Percentiles rank a stretch among this genome's conserved stretches.
These are phyloP conservation scores for Ibidorhyncha struthersii DNA, from an alignment of 2,113 vertebrate genomes.

Conservation along the genomic window DNA sequence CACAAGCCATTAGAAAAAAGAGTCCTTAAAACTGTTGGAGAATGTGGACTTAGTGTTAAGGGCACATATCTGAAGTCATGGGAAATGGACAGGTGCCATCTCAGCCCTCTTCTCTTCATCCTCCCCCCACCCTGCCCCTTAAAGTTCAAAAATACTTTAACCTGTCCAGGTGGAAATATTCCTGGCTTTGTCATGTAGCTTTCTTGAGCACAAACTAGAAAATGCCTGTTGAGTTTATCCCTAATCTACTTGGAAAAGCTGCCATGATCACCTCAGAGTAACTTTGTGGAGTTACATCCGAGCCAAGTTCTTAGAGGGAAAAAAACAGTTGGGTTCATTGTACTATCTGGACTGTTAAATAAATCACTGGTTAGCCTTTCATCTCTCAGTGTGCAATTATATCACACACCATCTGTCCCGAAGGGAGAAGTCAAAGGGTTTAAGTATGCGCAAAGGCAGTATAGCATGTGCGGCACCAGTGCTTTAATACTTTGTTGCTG, in stretches of 20 bases:
- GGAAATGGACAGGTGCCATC: not conserved
- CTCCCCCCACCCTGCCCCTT: not conserved
- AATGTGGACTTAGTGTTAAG: rapidly evolving
- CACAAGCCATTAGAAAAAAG: not conserved
- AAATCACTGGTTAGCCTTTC: not conserved
- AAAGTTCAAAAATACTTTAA: not conserved
- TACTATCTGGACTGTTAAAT: not conserved
- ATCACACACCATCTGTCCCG: not conserved
- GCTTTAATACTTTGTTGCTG: not conserved
- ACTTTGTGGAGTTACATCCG: not conserved
- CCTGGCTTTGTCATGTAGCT: not conserved
- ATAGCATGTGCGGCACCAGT: not conserved
- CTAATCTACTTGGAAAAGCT: not conserved
- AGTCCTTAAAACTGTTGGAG: not conserved
- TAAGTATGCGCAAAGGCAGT: not conserved
- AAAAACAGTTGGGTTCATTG: not conserved
- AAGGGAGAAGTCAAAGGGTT: not conserved
- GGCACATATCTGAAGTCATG: not conserved
- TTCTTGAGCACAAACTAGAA: not conserved
- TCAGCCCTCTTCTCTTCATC: not conserved
- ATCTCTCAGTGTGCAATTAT: not conserved
- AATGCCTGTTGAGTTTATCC: not conserved
- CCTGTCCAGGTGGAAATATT: not conserved
- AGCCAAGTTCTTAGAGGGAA: not conserved
- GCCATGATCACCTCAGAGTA: not conserved